These are phyloP conservation scores for Stegodyphus dumicola DNA, from an alignment of 1,140 invertebrate species.

Conservation along the genomic window DNA sequence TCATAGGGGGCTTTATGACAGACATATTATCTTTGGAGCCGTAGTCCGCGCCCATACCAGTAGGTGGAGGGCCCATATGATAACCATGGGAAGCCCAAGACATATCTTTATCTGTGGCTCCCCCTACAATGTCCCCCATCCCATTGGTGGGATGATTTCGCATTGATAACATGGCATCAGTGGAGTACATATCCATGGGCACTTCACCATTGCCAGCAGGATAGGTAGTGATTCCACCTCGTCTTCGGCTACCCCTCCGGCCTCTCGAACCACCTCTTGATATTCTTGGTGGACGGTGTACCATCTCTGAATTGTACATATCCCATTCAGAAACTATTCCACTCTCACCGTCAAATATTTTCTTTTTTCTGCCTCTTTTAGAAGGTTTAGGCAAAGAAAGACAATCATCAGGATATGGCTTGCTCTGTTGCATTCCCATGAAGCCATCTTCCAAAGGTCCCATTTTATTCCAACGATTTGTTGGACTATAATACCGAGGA, in stretches of 20 bases:
- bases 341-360: constrained; percentile 33
- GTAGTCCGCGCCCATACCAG: constrained; percentile 30
- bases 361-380: constrained; percentile 50
- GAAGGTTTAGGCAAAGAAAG: constrained; percentile 46
- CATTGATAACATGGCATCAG: constrained; percentile 51
- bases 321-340: constrained; percentile 50
- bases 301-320: constrained; percentile 53
- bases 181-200: constrained; percentile 53
- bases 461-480: constrained; percentile 53
- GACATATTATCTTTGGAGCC: constrained; percentile 52
- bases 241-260: constrained; percentile 37
- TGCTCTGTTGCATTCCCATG: constrained; percentile 47
- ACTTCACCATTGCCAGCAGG: constrained; percentile 38
- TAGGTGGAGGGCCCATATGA: constrained; percentile 46
- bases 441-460: constrained; percentile 50
- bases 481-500: constrained; percentile 54
- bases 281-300: constrained; percentile 37
- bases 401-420: constrained; percentile 51
- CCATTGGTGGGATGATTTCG: constrained; percentile 52
- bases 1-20: constrained; percentile 54
- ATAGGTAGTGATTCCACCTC: constrained; percentile 29
- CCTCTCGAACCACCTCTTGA: constrained; percentile 42
- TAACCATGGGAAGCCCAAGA: constrained; percentile 40
- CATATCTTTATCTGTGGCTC: constrained; percentile 31
- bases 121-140: constrained; percentile 31